Conservation (phyloP, 1,140 invertebrate genomes). For the Drosophila nebulosa region DNA sequence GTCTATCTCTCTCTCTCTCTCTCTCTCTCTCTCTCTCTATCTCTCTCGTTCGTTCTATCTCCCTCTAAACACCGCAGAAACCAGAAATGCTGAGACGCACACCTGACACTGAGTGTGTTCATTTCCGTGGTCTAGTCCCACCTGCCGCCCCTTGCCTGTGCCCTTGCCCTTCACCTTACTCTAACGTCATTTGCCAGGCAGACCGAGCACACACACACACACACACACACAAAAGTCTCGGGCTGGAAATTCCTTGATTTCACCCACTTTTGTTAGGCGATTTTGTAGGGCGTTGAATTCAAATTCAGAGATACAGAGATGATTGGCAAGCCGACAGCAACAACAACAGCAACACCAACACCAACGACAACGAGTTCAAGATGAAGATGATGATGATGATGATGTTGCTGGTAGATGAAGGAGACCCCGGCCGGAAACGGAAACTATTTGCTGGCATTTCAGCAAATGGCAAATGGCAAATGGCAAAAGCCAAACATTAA, state of each 20-base stretch:
- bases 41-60: too few species aligned
- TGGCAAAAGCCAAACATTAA: constrained; percentile 51
- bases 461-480: constrained; percentile 39
- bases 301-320: constrained; percentile 29
- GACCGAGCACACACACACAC: constrained; percentile 5
- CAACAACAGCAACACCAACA: too few species aligned
- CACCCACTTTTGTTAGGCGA: constrained; percentile 4
- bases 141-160: not conserved
- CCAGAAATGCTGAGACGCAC: constrained; percentile 54
- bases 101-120: constrained; percentile 66
- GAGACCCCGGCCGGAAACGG: constrained; percentile 40
- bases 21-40: not conserved
- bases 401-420: too few species aligned
- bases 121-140: constrained; percentile 57
- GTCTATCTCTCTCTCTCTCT: too few species aligned
- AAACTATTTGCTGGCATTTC: constrained; percentile 75
- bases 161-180: not conserved
- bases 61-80: constrained; percentile 41
- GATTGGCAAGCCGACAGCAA: not conserved
- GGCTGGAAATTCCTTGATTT: constrained; percentile 50
- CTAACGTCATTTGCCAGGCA: not conserved
- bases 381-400: too few species aligned
- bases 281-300: constrained; percentile 27
- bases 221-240: not conserved
- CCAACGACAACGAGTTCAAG: constrained; percentile 6